Percentiles rank a stretch among this genome's conserved stretches.
phyloP scores from a whole-genome alignment of 2,888 invertebrate species.

The Brenthis ino region DNA sequence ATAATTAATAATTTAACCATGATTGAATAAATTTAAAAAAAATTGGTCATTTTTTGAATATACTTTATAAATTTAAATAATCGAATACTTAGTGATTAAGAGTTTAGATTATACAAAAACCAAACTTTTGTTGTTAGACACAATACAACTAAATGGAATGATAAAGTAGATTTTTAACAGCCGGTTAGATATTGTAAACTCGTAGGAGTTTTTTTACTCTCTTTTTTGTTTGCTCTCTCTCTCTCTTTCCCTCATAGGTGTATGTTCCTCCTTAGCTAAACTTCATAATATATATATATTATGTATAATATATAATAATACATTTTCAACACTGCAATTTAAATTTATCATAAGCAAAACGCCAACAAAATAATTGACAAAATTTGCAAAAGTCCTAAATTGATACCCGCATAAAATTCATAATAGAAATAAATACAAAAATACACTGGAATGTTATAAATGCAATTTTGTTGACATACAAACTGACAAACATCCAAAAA shows the following conservation, averaged over 20 bases:
- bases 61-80: too few species aligned
- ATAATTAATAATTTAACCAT: too few species aligned
- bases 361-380: slow-evolving; percentile 11
- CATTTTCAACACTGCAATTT: slow-evolving; percentile 7
- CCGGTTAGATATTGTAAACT: too few species aligned
- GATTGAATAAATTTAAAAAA: too few species aligned
- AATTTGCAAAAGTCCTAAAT: not conserved
- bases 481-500: not conserved
- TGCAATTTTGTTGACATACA: slow-evolving; percentile 4
- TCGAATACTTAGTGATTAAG: too few species aligned
- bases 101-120: too few species aligned
- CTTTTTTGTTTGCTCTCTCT: not conserved
- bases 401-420: not conserved
- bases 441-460: slow-evolving; percentile 8
- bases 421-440: not conserved
- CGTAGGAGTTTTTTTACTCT: not conserved
- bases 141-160: too few species aligned
- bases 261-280: not conserved
- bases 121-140: too few species aligned
- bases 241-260: not conserved
- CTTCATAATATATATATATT: not conserved
- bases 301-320: not conserved
- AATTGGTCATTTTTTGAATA: too few species aligned
- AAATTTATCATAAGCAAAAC: not conserved
- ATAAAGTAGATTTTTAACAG: too few species aligned